These are phyloP conservation scores for Halcyon chelicuti DNA, from an alignment of 2,797 vertebrate genomes.

Conservation along the genomic window DNA sequence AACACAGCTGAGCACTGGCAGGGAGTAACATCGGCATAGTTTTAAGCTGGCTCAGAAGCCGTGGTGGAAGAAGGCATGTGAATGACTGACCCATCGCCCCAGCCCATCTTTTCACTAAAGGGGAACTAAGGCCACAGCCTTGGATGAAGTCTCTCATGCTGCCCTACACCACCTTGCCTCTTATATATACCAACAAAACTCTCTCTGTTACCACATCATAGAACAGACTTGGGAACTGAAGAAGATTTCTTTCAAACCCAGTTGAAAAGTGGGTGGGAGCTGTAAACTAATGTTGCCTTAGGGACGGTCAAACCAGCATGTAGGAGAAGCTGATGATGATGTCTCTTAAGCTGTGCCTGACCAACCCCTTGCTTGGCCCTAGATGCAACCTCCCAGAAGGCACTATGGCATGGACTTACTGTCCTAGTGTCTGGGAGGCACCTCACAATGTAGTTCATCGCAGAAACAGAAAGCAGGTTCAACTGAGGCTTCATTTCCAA, in stretches of 20 bases:
- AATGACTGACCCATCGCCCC: not conserved
- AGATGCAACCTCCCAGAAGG: not conserved
- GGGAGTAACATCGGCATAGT: rapidly evolving
- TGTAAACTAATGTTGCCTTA: rapidly evolving
- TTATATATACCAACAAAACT: not conserved
- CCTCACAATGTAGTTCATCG: not conserved
- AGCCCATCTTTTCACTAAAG: not conserved
- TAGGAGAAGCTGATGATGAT: not conserved
- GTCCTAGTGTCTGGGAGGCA: not conserved
- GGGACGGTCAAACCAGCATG: not conserved
- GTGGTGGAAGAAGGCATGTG: not conserved
- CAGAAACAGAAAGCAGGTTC: not conserved
- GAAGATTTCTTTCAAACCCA: not conserved
- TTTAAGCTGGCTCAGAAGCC: not conserved
- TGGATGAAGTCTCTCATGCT: not conserved
- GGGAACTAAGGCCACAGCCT: not conserved
- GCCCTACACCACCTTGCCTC: not conserved
- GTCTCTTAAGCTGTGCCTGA: not conserved
- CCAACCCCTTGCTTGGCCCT: not conserved
- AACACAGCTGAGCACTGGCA: not conserved
- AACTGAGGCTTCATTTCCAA: not conserved
- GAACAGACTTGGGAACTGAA: not conserved
- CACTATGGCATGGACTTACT: not conserved
- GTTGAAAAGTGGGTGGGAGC: not conserved
- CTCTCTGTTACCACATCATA: not conserved